Percentiles rank a stretch among this genome's conserved stretches.
phyloP scores from a whole-genome alignment of 2,113 vertebrate species.

The Silurus meridionalis region DNA sequence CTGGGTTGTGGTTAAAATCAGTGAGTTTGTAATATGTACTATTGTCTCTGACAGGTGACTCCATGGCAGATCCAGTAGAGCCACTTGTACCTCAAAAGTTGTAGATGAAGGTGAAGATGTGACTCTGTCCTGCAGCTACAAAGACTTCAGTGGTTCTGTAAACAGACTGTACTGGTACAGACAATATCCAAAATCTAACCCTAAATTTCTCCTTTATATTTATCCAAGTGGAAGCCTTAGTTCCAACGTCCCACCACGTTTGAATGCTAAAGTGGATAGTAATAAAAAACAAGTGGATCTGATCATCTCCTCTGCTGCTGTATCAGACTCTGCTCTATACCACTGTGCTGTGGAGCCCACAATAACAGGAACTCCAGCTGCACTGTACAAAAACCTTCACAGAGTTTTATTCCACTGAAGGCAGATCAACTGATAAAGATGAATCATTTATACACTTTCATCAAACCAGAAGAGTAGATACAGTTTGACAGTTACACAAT shows the following conservation, averaged over 20 bases:
- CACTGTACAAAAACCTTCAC: neutral
- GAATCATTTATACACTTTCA: too few relatives aligned
- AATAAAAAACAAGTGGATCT: slow-evolving; percentile 34
- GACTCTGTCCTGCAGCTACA: slow-evolving; percentile 35
- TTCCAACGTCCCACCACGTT: neutral
- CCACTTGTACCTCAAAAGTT: neutral
- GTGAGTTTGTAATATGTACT: neutral
- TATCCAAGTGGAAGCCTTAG: neutral
- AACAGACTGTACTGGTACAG: neutral
- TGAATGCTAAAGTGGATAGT: slow-evolving; percentile 10
- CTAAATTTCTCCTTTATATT: slow-evolving; percentile 37
- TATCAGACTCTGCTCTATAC: slow-evolving; percentile 52
- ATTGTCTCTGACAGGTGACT: neutral
- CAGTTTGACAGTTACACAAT: too few relatives aligned
- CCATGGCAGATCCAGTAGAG: neutral
- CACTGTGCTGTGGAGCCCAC: slow-evolving; percentile 30
- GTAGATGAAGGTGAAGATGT: neutral
- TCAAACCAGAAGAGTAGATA: too few relatives aligned
- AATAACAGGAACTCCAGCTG: slow-evolving; percentile 1
- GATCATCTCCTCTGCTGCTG: slow-evolving; percentile 2
- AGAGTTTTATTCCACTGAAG: too few relatives aligned
- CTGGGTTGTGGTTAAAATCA: too few relatives aligned
- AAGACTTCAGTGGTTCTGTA: slow-evolving; percentile 22
- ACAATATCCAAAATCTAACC: neutral
- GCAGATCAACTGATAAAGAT: too few relatives aligned